Percentiles rank a stretch among this genome's conserved stretches.
Conservation (phyloP, 2,113 vertebrate genomes). For the Plecturocebus donacophilus region DNA sequence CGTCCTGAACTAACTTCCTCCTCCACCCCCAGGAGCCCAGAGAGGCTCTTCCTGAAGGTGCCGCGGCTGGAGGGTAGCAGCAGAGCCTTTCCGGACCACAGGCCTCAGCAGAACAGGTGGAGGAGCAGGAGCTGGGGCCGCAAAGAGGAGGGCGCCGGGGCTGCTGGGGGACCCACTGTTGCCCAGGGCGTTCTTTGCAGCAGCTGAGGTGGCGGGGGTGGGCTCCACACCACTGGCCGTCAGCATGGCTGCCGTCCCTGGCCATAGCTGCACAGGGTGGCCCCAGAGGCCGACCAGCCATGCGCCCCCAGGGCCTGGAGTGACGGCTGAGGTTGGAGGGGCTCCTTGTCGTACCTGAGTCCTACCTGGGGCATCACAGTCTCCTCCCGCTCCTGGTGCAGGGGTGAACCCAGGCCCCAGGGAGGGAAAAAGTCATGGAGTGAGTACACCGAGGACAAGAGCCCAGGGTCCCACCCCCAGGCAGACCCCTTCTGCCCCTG, state of each 20-base stretch:
- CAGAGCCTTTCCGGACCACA: not conserved
- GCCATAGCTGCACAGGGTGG: not conserved
- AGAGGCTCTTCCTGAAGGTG: not conserved
- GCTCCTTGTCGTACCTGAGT: too few relatives aligned
- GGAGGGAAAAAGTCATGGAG: too few relatives aligned
- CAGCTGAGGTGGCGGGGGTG: not conserved
- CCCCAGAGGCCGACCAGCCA: not conserved
- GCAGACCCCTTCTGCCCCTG: rapidly evolving
- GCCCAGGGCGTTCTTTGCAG: not conserved
- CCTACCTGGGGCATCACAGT: rapidly evolving
- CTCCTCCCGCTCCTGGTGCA: too few relatives aligned
- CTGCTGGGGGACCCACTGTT: too few relatives aligned
- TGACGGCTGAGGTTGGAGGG: not conserved
- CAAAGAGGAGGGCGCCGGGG: not conserved
- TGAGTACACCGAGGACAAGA: not conserved
- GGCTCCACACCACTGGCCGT: not conserved
- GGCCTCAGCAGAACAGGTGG: too few relatives aligned
- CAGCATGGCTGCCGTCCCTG: too few relatives aligned
- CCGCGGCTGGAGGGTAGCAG: not conserved
- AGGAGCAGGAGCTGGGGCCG: too few relatives aligned
- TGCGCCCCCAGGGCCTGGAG: not conserved
- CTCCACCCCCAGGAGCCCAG: rapidly evolving
- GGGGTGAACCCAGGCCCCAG: not conserved
- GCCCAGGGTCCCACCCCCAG: not conserved
- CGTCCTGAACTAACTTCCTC: too few relatives aligned